Conservation (phyloP, 1,140 invertebrate species). For the Bombus difficillimus region DNA sequence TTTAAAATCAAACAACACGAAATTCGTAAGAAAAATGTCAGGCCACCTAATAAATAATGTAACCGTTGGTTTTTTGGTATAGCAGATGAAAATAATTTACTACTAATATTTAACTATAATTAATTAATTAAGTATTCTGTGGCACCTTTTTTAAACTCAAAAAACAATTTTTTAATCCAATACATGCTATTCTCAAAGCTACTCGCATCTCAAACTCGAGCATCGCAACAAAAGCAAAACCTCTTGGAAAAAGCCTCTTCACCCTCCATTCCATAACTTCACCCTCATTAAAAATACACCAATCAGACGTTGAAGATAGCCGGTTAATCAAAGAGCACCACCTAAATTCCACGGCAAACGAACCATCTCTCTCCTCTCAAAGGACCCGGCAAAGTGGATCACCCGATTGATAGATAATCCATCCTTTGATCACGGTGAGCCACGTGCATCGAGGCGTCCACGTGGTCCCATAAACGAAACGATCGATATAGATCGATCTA, state of each 20-base stretch:
- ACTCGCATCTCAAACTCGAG: no score
- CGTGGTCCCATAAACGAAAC: constrained; percentile 20
- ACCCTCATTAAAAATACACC: constrained; percentile 18
- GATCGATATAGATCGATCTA: constrained; percentile 15
- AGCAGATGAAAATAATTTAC: no score
- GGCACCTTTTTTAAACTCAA: no score
- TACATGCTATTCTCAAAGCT: no score
- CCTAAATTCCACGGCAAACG: background rate
- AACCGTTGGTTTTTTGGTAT: no score
- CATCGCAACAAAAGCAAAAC: background rate
- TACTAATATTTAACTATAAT: no score
- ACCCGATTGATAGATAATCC: background rate
- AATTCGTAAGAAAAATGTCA: no score
- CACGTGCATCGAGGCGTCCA: constrained; percentile 16
- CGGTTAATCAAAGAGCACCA: background rate
- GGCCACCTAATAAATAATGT: no score
- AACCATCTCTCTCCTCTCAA: background rate
- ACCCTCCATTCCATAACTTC: background rate
- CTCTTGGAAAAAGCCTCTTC: background rate
- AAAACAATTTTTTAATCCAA: no score
- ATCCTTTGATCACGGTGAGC: constrained; percentile 34
- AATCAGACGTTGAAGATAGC: background rate
- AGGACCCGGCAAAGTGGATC: constrained; percentile 4
- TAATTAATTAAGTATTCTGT: no score
- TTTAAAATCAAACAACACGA: background rate